Evolutionary conservation across 23 tunicate species (phyloP).

Genomic region (Halocynthia aurantium): DNA sequence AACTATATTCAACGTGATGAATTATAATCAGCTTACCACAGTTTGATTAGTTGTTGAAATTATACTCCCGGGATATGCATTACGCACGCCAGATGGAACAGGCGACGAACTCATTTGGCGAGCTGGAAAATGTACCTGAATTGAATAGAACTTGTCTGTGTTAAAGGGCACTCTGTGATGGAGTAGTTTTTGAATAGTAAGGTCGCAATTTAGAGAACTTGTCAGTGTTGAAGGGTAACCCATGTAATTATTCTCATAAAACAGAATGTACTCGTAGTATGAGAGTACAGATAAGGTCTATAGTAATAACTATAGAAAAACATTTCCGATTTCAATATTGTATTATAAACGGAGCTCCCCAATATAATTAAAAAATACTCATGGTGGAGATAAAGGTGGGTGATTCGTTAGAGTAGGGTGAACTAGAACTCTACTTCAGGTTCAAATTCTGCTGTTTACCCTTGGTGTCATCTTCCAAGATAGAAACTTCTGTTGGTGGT

Average conservation of each 20-base stretch:
- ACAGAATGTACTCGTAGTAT: not conserved
- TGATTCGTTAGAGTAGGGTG: not conserved
- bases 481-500: slow-evolving; percentile 38
- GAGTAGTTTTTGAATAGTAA: too few relatives aligned
- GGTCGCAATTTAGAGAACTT: too few relatives aligned
- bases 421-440: not conserved
- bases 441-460: slow-evolving; percentile 19
- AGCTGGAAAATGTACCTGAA: slow-evolving; percentile 19
- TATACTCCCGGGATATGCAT: not conserved
- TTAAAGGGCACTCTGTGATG: too few relatives aligned
- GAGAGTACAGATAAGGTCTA: not conserved
- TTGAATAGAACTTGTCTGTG: not conserved
- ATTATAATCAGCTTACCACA: slow-evolving; percentile 3
- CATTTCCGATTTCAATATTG: too few relatives aligned
- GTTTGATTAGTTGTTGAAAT: not conserved
- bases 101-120: slow-evolving; percentile 23
- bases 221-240: too few relatives aligned
- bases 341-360: too few relatives aligned
- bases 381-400: too few relatives aligned
- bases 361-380: too few relatives aligned
- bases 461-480: slow-evolving; percentile 88
- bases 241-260: too few relatives aligned
- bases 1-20: too few relatives aligned
- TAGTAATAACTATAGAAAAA: too few relatives aligned
- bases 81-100: slow-evolving; percentile 8